Base-by-base conservation (phyloP, 1,140 invertebrate species). In the Popillia japonica region DNA sequence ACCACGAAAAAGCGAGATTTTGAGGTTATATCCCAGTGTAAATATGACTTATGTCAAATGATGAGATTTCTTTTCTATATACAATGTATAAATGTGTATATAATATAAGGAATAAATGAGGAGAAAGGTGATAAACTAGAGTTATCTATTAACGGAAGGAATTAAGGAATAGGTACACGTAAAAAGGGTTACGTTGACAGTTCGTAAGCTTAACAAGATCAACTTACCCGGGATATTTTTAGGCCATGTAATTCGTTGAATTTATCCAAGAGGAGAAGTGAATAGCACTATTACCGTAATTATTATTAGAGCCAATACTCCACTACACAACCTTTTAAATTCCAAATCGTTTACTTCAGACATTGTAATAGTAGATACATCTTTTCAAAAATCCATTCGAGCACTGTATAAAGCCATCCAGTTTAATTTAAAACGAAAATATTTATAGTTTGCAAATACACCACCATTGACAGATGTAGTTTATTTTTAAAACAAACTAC, bases 221-320 rank as follows among this genome's bases (percentile, higher is more conserved):
- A n/a, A 48, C 61, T 64, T 64, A 64, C 61, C 61, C 22, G n/a
- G n/a, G 61, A 23, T 64, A 64, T 64, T 27, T 23, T 23, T 64
- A 22, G 61, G n/a, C 61, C 61, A 22, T 64, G 9, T 64, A 64
- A 48, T 6, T 22, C 17, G 61, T 64, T 11, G 6, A 22, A 64
- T 11, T 22, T 64, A 64, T 64, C 61, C 61, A n/a, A 64, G n/a
- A 20, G 61, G 20, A 64, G 22, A 64, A n/a, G 17, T 11, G 20
- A 64, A 48, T 10, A 48, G 11, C 44, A 2, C 44, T n/a, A 48
- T 42, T 6, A n/a, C n/a, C n/a, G n/a, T n/a, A n/a, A n/a, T n/a
- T n/a, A n/a, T n/a, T n/a, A n/a, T n/a, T n/a, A 42, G n/a, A n/a
- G n/a, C n/a, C 44, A 27, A 64, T 27, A 27, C 23, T 9, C 20